Evolutionary conservation across 2,888 invertebrate species (phyloP), one percentile per base, ranked within the genome.

Genomic region (Nipponacmea schrenckii): DNA sequence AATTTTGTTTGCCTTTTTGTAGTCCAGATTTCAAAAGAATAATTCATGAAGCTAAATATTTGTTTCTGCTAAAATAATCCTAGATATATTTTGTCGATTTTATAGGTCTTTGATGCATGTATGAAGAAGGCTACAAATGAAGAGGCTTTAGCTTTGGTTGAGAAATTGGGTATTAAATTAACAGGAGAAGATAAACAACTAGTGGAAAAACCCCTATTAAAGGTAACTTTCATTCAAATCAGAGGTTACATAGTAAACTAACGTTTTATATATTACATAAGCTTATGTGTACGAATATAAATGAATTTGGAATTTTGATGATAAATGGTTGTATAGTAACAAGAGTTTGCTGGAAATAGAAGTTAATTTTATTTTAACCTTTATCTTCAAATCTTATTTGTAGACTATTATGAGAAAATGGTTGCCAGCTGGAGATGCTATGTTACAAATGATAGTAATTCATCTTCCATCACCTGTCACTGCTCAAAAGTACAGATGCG

Each of bases 361-460:
- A 39, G 10, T 8, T 5, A 10, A 10, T 39, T 39, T 39, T 8
- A 39, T 1, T 39, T 7, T 31, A 7, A 31, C 2, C 31, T 7
- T 31, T 31, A 39, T 39, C 39, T 39, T 39, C 39, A 39, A 39
- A 39, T 39, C 44, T n/a, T 56, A 26, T 68, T 67, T 74, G 17
- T 78, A 94, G 93, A 94, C 95, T 81, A 95, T 99, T 77, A 99
- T 99, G 98, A 94, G 98, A 84, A 95, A 95, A 76, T 99, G 99
- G 99, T 92, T 99, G 90, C 99, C 99, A 71, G 99, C 99, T 89
- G 99, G 99, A 83, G 98, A 99, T 90, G 97, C 99, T 86, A 91
- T 99, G 86, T 95, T 99, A 91, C 98, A 99, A 93, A 99, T 99
- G 99, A 99, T 99, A 91, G 96, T 97, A 91, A 97, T 99, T 90